Evolutionary conservation across 2,888 invertebrate species (phyloP), one percentile per base, ranked within the genome.

Genomic region (Cloeon dipterum): DNA sequence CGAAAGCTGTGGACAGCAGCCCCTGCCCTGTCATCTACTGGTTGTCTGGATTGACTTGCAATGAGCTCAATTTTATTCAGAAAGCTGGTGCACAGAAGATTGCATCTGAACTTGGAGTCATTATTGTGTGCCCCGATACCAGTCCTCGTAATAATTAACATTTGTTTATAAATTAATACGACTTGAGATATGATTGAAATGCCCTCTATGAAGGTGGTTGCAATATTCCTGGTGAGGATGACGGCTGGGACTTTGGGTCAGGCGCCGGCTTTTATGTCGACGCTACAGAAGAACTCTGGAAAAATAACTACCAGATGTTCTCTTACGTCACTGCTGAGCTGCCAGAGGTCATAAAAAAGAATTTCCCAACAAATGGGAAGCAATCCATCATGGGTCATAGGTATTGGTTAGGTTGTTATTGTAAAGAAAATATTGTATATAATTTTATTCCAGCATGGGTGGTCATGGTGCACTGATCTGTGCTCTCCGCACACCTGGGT

Each of bases 251-350:
- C 57, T 89, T 98, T 59, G 98, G 98, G 20, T 74, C 76, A 8
- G 83, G 83, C 5, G 96, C 96, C 42, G 89, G 94, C 1, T 94
- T 93, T 57, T 98, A 98, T 56, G 62, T 98, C 2, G 81, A 98
- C 61, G 91, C 96, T 4, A 73, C 74, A 0, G 65, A 74, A 46
- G 74, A 76, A n/a, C 88, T 88, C 14, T 98, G 94, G 94, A 72
- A 74, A 23, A 72, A 68, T 20, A 71, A 96, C 61, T 98, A 94
- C 53, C 68, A 74, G 48, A 99, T 99, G 98, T 93, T 72, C 50
- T 79, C 78, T 42, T 98, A 98, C 49, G 61, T 98, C n/a, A 85
- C 83, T 5, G 67, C 70, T 39, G 93, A 94, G 58, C 59, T 94
- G 33, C 73, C 78, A 41, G 63, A 67, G 26, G 47, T 91, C 34